These are phyloP conservation scores for Caenorhabditis briggsae DNA, from an alignment of 1,140 invertebrate genomes.

Conservation along the genomic window DNA sequence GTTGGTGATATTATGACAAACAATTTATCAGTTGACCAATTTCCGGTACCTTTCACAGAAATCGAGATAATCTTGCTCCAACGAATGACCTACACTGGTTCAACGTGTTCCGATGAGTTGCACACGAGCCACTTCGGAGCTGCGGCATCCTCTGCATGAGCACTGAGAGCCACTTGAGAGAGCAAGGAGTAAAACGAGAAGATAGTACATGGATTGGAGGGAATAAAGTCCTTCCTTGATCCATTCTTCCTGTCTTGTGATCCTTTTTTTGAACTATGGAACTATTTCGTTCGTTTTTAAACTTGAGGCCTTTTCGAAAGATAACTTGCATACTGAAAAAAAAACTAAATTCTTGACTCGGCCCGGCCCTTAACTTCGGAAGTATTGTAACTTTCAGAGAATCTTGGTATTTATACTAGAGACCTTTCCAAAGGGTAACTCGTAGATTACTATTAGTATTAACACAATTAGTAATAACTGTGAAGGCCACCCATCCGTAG, in stretches of 20 bases:
- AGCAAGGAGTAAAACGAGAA: conserved; percentile 38
- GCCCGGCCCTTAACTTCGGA: too few species aligned
- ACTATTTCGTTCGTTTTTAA: background rate
- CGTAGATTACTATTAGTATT: too few species aligned
- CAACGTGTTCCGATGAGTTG: conserved; percentile 22
- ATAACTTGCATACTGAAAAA: too few species aligned
- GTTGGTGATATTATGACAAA: too few species aligned
- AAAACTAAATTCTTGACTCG: too few species aligned
- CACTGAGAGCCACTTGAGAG: conserved; percentile 6
- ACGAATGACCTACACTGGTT: background rate
- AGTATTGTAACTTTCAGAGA: background rate
- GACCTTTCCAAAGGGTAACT: too few species aligned
- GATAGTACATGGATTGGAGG: conserved; percentile 8
- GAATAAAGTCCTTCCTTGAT: conserved; percentile 14
- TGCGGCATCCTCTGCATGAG: background rate
- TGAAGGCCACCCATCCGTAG: conserved; percentile 19
- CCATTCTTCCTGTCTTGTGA: background rate
- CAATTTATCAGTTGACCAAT: too few species aligned
- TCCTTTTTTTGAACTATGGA: background rate
- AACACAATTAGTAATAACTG: background rate
- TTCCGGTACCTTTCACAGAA: too few species aligned
- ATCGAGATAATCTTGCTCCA: too few species aligned
- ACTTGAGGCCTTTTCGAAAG: background rate
- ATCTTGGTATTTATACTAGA: background rate
- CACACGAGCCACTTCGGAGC: conserved; percentile 10